These are phyloP conservation scores for Drosophila tristis DNA, from an alignment of 1,140 invertebrate genomes.

Conservation along the genomic window DNA sequence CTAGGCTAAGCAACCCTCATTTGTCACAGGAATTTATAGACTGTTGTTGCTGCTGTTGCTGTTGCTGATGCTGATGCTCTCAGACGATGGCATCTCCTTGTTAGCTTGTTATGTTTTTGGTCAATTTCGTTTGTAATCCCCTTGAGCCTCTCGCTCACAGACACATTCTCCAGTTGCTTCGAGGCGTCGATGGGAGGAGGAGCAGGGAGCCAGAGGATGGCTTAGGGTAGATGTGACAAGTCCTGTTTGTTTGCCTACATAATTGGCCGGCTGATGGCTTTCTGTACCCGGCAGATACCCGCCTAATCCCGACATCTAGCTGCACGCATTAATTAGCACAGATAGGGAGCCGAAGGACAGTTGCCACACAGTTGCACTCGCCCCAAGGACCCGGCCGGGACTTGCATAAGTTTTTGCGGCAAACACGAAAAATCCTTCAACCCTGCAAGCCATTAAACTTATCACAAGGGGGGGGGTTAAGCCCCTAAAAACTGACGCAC, in stretches of 20 bases:
- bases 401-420: constrained; percentile 31
- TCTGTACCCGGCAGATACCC: constrained; percentile 26
- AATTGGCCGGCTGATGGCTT: constrained; percentile 68
- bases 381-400: constrained; percentile 16
- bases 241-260: constrained; percentile 73
- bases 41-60: constrained; percentile 46
- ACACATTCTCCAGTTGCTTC: constrained; percentile 29
- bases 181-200: constrained; percentile 35
- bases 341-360: constrained; percentile 28
- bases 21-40: constrained; percentile 80
- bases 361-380: constrained; percentile 47
- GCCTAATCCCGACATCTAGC: constrained; percentile 61
- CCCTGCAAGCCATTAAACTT: constrained; percentile 45
- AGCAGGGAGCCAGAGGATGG: background rate
- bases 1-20: constrained; percentile 74
- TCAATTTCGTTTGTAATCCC: constrained; percentile 79
- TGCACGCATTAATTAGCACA: constrained; percentile 74
- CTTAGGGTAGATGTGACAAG: constrained; percentile 52
- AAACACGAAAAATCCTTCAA: constrained; percentile 45
- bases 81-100: constrained; percentile 36
- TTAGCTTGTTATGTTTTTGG: constrained; percentile 76
- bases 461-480: constrained; percentile 12
- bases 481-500: constrained; percentile 13
- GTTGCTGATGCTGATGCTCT: constrained; percentile 50
- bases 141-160: constrained; percentile 54